Evolutionary conservation across 2,113 vertebrate genomes (phyloP), one percentile per base, ranked within the genome.

Genomic region (Nothobranchius kuhntae): DNA sequence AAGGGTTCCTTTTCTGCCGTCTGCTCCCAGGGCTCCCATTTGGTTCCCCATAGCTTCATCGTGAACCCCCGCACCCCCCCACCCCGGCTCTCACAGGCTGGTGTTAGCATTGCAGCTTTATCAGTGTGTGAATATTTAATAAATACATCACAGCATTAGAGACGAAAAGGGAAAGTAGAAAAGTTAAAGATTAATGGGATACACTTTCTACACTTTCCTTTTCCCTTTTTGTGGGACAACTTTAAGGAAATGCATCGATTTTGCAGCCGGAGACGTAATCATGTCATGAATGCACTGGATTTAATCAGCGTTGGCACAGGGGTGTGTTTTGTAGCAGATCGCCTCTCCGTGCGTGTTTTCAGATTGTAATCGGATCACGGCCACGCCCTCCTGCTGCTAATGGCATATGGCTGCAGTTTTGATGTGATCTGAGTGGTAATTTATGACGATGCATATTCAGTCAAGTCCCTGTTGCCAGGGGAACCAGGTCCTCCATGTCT

Each of bases 1-100:
- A 73, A 73, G 73, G 71, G 81, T 83, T 86, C 70, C 80, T 68
- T 53, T 69, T 80, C 75, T 61, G 71, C 87, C 90, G 89, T 91
- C 88, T 91, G 88, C 79, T 80, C 81, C 69, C 61, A 36, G 73
- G 64, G 71, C 70, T 82, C 78, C 69, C 62, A 52, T 85, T 75
- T 70, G 9, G 30, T 72, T 65, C 73, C 82, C 69, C 68, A 58
- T 75, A 59, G 56, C 81, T 70, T 68, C 56, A 30, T 73, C 56
- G 24, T 71, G 65, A 21, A 21, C 21, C 21, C 21, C 21, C 21
- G 21, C 21, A 21, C 21, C 21, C 21, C 21, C 21, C 61, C 60
- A 68, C 46, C 68, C 46, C 21, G 21, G 51, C 69, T 69, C 78
- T 75, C 70, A 73, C 73, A 68, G 46, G 26, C 67, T 65, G 65